These are phyloP conservation scores for Macaca nemestrina DNA, from an alignment of 2,113 vertebrate genomes.

Conservation along the genomic window DNA sequence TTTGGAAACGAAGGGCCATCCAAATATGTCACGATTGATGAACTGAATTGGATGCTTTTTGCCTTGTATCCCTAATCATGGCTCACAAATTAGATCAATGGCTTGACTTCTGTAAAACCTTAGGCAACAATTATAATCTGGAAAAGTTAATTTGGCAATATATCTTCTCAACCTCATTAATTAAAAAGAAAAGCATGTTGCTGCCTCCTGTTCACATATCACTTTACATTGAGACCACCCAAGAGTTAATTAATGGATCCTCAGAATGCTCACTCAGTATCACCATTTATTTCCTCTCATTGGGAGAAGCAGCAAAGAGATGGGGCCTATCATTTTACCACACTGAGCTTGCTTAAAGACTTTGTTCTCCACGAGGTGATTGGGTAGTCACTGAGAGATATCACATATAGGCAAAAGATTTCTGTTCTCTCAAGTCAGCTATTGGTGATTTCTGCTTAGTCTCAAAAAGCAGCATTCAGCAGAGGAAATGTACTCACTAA, in stretches of 20 bases:
- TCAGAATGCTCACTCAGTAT: not conserved
- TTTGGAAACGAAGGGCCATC: not conserved
- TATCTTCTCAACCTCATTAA: not conserved
- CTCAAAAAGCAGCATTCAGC: slow-evolving; percentile 45
- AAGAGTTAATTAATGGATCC: slow-evolving; percentile 1
- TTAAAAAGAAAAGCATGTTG: not conserved
- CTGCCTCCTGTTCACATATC: not conserved
- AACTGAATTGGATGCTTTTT: not conserved
- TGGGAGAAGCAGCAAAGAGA: not conserved
- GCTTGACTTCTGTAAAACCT: not conserved
- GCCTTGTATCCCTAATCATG: not conserved
- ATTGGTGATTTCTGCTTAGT: slow-evolving; percentile 40
- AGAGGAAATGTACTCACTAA: not conserved
- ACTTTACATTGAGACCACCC: not conserved
- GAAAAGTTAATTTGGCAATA: not conserved
- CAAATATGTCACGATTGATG: not conserved
- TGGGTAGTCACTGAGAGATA: not conserved
- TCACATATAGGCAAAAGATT: not conserved
- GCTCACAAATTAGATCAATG: not conserved
- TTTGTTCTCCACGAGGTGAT: not conserved
- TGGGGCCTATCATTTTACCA: slow-evolving; percentile 20
- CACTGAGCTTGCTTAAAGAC: not conserved
- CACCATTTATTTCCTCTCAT: not conserved
- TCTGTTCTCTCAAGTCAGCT: slow-evolving; percentile 56
- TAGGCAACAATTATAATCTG: not conserved